Percentiles rank a stretch among this genome's conserved stretches.
Evolutionary conservation across 1,140 invertebrate genomes (phyloP).

Genomic region (Brachystomella parvula): DNA sequence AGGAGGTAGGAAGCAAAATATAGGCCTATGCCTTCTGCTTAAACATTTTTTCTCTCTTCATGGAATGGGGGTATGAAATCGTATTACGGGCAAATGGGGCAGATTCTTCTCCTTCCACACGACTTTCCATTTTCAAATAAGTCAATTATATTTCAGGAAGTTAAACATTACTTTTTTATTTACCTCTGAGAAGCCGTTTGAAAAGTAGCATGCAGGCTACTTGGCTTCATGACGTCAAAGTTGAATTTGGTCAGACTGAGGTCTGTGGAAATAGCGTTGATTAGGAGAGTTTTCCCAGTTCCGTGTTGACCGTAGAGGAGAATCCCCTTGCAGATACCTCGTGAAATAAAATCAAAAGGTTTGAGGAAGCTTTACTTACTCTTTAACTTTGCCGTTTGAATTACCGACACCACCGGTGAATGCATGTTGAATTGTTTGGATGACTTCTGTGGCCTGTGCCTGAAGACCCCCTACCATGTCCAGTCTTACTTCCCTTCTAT

Average conservation of each 20-base stretch:
- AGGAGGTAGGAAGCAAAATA: too few species aligned
- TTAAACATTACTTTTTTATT: slow-evolving; percentile 7
- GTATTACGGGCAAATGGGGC: too few species aligned
- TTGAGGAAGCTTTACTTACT: too few species aligned
- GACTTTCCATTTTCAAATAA: neutral
- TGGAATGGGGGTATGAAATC: too few species aligned
- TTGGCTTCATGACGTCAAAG: neutral
- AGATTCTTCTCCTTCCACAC: too few species aligned
- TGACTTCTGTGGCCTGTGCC: neutral
- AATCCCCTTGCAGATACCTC: slow-evolving; percentile 53
- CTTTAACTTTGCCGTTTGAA: too few species aligned
- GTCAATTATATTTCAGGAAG: neutral
- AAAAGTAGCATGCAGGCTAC: slow-evolving; percentile 2
- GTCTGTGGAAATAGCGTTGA: slow-evolving; percentile 60
- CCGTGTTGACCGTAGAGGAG: slow-evolving; percentile 75
- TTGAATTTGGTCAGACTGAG: slow-evolving; percentile 41
- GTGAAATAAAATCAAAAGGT: too few species aligned
- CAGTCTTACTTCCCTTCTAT: neutral
- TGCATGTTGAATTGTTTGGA: slow-evolving; percentile 35
- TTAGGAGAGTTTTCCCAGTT: slow-evolving; percentile 77
- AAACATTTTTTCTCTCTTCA: too few species aligned
- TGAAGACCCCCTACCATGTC: neutral
- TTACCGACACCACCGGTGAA: too few species aligned
- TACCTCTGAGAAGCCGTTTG: slow-evolving; percentile 15
- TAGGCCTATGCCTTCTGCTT: too few species aligned